Evolutionary conservation across 2,113 vertebrate species (phyloP).

Genomic region (Mesembrinibis cayennensis): DNA sequence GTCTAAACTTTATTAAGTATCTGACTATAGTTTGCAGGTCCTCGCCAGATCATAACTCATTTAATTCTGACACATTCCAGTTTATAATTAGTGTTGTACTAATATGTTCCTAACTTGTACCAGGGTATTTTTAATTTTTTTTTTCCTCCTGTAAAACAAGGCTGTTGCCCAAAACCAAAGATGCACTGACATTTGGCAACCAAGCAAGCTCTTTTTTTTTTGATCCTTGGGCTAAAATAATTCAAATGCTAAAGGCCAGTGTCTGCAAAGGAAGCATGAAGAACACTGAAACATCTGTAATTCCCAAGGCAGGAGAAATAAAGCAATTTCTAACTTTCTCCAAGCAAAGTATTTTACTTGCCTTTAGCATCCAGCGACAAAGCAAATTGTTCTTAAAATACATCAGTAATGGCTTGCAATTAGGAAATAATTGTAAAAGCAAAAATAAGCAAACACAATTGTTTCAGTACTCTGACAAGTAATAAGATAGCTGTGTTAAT

Average conservation of each 20-base stretch:
- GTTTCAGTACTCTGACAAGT: background rate
- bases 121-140: slow-evolving; percentile 40
- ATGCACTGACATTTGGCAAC: slow-evolving; percentile 36
- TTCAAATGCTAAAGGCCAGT: background rate
- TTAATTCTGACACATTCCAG: slow-evolving; percentile 77
- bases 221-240: slow-evolving; percentile 21
- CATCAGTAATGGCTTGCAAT: background rate
- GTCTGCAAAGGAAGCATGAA: background rate
- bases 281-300: background rate
- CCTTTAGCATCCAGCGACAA: background rate
- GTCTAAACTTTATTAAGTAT: slow-evolving; percentile 80
- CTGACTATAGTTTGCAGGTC: slow-evolving; percentile 75
- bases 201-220: background rate
- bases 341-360: background rate
- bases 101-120: slow-evolving; percentile 68
- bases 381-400: slow-evolving; percentile 33
- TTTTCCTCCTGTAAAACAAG: slow-evolving; percentile 41
- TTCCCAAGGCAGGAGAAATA: background rate
- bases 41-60: slow-evolving; percentile 74
- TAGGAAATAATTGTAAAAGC: background rate
- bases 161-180: slow-evolving; percentile 44
- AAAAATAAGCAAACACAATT: slow-evolving; percentile 2
- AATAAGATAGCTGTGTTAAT: background rate
- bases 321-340: background rate
- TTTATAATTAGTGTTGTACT: slow-evolving; percentile 75